Evolutionary conservation across 2,888 invertebrate species (phyloP).

Genomic region (Lapara coniferarum): DNA sequence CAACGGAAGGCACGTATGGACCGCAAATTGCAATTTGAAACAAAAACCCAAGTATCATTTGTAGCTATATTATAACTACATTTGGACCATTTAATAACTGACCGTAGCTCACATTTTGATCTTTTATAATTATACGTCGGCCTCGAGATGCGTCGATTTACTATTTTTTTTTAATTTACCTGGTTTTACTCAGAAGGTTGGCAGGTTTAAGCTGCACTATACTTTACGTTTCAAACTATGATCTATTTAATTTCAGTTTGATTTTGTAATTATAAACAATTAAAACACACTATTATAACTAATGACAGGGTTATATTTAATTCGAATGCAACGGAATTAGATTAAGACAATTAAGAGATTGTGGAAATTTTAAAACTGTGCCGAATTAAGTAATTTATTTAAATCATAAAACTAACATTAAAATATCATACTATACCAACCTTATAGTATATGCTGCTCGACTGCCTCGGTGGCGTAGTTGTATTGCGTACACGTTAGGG

Average conservation of each 20-base stretch:
- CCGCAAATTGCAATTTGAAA: conserved; percentile 55
- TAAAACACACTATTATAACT: conserved; percentile 27
- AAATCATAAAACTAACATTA: background rate
- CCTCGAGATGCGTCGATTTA: conserved; percentile 62
- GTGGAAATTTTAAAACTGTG: background rate
- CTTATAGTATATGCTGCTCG: no score
- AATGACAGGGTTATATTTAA: conserved; percentile 7
- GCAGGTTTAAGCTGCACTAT: conserved; percentile 49
- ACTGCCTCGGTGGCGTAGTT: no score
- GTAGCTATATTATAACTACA: conserved; percentile 75
- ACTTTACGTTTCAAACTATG: conserved; percentile 58
- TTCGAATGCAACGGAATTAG: background rate
- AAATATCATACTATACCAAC: background rate
- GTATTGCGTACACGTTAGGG: no score
- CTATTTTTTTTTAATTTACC: conserved; percentile 66
- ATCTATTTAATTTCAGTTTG: conserved; percentile 59
- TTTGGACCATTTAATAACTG: conserved; percentile 79
- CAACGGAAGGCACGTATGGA: conserved; percentile 72
- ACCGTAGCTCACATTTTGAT: conserved; percentile 68
- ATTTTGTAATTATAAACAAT: conserved; percentile 33
- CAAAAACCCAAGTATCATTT: conserved; percentile 59
- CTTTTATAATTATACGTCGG: conserved; percentile 79
- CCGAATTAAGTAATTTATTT: background rate
- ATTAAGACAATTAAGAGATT: background rate
- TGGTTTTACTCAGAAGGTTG: conserved; percentile 67